Evolutionary conservation across 2,888 invertebrate species (phyloP).

Genomic region (Heliconius ethilla): DNA sequence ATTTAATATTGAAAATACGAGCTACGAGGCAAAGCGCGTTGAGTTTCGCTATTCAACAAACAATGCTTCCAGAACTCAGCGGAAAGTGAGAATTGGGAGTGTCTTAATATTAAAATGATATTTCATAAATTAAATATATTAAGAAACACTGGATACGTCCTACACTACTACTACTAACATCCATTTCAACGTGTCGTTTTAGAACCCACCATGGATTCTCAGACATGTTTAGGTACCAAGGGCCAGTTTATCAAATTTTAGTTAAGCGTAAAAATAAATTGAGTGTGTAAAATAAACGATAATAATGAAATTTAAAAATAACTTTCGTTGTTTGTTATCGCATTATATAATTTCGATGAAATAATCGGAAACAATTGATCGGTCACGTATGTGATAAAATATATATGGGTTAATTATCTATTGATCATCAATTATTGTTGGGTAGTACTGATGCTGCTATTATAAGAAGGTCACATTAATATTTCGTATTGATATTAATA

Average conservation of each 20-base stretch:
- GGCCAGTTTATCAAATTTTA: neutral
- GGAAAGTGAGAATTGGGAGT: too few species aligned
- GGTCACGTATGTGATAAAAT: conserved; percentile 24
- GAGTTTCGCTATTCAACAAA: too few species aligned
- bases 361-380: conserved; percentile 12
- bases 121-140: neutral
- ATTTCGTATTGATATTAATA: neutral
- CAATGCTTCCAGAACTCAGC: too few species aligned
- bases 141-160: neutral
- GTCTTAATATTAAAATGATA: too few species aligned
- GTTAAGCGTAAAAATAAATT: neutral
- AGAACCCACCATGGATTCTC: neutral
- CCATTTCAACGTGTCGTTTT: too few species aligned
- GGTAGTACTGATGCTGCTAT: conserved; percentile 10
- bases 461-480: conserved; percentile 9
- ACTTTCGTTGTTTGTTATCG: neutral
- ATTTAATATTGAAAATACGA: too few species aligned
- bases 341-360: conserved; percentile 3
- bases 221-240: neutral
- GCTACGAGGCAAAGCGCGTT: too few species aligned
- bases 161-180: too few species aligned
- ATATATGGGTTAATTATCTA: conserved; percentile 23
- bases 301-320: neutral
- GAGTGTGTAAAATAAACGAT: neutral
- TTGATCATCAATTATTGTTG: conserved; percentile 18